Evolutionary conservation across 2,888 invertebrate genomes (phyloP).

Genomic region (Andricus quercusramuli): DNA sequence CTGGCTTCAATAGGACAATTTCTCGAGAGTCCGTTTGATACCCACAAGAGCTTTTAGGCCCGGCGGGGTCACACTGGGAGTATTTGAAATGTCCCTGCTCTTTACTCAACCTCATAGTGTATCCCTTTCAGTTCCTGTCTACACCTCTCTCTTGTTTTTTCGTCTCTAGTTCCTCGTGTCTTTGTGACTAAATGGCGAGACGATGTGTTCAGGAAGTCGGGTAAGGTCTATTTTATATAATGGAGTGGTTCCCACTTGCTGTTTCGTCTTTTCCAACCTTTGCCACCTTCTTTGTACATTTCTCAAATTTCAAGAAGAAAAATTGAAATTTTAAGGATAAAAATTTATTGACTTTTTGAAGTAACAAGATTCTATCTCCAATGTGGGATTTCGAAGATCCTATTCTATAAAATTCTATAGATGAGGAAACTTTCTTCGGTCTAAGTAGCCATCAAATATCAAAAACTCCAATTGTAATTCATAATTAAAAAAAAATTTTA

Average conservation of each 20-base stretch:
- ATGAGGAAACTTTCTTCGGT: too few relatives aligned
- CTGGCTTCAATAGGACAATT: slow-evolving; percentile 27
- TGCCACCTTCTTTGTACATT: background rate
- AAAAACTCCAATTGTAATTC: too few relatives aligned
- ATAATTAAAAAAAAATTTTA: too few relatives aligned
- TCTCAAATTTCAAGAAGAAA: background rate
- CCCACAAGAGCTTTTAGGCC: slow-evolving; percentile 49
- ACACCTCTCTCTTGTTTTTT: slow-evolving; percentile 13
- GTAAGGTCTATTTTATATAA: slow-evolving; percentile 52
- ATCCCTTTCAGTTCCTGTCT: background rate
- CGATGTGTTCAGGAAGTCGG: slow-evolving; percentile 44
- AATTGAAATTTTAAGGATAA: background rate
- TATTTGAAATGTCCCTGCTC: background rate
- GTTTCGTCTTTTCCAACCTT: background rate
- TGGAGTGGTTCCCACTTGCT: slow-evolving; percentile 53
- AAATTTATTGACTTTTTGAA: background rate
- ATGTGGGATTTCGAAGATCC: too few relatives aligned
- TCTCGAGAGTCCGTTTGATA: slow-evolving; percentile 35
- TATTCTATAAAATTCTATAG: too few relatives aligned
- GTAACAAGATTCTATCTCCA: too few relatives aligned
- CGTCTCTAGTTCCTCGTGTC: slow-evolving; percentile 13
- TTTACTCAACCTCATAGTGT: background rate
- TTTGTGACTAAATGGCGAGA: slow-evolving; percentile 46
- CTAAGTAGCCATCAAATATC: too few relatives aligned
- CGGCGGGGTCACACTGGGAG: background rate